Evolutionary conservation across 2,797 vertebrate genomes (phyloP).

Genomic region (Sphenopsis melanotis): DNA sequence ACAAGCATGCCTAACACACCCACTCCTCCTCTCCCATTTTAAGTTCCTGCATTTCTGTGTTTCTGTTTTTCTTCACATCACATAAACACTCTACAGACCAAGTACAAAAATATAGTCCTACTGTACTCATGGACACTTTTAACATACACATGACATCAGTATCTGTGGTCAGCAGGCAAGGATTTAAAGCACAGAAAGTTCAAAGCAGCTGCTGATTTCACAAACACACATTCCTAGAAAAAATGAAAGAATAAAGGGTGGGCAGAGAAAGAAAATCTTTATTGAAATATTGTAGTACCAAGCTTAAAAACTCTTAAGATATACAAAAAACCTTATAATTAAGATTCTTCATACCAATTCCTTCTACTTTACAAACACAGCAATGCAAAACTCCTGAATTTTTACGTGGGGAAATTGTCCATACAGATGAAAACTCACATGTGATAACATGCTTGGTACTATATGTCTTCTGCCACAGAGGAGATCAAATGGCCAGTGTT

Average conservation of each 20-base stretch:
- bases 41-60: background rate
- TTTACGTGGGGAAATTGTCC: background rate
- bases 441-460: background rate
- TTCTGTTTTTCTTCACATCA: background rate
- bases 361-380: background rate
- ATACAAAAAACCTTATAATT: background rate
- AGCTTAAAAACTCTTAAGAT: background rate
- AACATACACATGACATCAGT: background rate
- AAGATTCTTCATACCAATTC: background rate
- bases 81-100: background rate
- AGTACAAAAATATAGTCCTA: background rate
- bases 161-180: background rate
- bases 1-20: background rate
- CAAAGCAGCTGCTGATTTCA: background rate
- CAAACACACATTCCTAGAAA: background rate
- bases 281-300: background rate
- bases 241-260: background rate
- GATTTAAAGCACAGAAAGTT: background rate
- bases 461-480: background rate
- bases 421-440: background rate
- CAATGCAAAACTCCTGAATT: background rate
- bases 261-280: background rate
- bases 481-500: background rate
- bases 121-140: background rate
- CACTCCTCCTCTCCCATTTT: background rate